phyloP scores from a whole-genome alignment of 2,113 vertebrate genomes.

The Chaenocephalus aceratus region DNA sequence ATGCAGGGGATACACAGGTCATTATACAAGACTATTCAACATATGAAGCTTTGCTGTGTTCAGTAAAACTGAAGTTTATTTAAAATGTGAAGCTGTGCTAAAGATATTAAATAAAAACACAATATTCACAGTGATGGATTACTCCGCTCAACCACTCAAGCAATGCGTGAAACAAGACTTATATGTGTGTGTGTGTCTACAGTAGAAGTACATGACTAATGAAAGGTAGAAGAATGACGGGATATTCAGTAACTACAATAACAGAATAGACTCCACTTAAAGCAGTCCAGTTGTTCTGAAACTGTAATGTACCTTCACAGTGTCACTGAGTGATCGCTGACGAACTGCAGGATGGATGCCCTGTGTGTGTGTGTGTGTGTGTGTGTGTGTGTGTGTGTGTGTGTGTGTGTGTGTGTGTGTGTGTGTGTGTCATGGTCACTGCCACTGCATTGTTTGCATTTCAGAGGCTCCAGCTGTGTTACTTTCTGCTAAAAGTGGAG shows the following conservation, averaged over 20 bases:
- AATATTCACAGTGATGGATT: constrained; percentile 34
- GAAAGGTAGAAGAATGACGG: neutral
- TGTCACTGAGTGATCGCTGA: constrained; percentile 27
- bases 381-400: constrained; percentile 21
- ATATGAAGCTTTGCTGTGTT: constrained; percentile 27
- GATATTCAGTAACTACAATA: constrained; percentile 18
- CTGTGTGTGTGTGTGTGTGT: constrained; percentile 8
- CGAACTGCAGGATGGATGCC: constrained; percentile 8
- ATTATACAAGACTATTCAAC: constrained; percentile 2
- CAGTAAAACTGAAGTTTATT: constrained; percentile 28
- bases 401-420: constrained; percentile 33
- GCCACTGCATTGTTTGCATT: constrained; percentile 22
- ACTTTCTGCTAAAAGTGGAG: constrained; percentile 48
- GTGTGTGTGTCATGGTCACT: constrained; percentile 15
- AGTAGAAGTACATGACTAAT: neutral
- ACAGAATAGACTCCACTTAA: constrained; percentile 12
- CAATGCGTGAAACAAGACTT: constrained; percentile 8
- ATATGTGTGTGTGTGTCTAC: constrained; percentile 12
- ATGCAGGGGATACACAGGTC: neutral
- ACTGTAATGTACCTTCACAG: constrained; percentile 19
- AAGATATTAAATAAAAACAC: constrained; percentile 56
- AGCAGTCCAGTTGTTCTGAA: neutral
- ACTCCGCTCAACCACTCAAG: constrained; percentile 23
- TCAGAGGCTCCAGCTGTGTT: constrained; percentile 63
- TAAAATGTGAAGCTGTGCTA: constrained; percentile 14